Evolutionary conservation across 2,888 invertebrate genomes (phyloP).

Genomic region (Epistrophe eligans): DNA sequence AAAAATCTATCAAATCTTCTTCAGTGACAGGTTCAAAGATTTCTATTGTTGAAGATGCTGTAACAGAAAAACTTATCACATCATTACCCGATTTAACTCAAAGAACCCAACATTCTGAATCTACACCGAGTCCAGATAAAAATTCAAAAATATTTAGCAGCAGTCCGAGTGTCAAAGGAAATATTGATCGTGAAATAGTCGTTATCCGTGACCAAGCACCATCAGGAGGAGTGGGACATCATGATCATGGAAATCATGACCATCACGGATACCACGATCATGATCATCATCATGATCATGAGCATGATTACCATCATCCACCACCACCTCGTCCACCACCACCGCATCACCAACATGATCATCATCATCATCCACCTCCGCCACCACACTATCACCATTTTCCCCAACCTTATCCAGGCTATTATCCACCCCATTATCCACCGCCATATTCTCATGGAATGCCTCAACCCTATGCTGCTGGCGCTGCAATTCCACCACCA

Average conservation of each 20-base stretch:
- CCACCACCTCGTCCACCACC: slow-evolving; percentile 8
- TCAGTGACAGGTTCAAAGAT: background rate
- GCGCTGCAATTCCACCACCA: background rate
- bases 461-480: background rate
- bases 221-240: background rate
- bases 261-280: slow-evolving; percentile 9
- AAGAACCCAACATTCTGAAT: background rate
- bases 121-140: background rate
- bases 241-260: background rate
- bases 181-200: background rate
- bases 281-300: slow-evolving; percentile 7
- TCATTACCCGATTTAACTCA: background rate
- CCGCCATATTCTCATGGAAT: slow-evolving; percentile 17
- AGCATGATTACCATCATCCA: slow-evolving; percentile 11
- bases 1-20: background rate
- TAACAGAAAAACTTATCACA: background rate
- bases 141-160: slow-evolving; percentile 12
- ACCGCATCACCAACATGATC: slow-evolving; percentile 27
- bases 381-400: slow-evolving; percentile 26
- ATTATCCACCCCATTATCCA: slow-evolving; percentile 36
- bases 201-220: slow-evolving; percentile 24
- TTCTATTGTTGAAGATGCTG: background rate
- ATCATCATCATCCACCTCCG: slow-evolving; percentile 7
- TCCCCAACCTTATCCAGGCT: slow-evolving; percentile 28
- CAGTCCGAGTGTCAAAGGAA: background rate